Conservation (phyloP, 2,888 invertebrate species). For the Drosophila barbarae region DNA sequence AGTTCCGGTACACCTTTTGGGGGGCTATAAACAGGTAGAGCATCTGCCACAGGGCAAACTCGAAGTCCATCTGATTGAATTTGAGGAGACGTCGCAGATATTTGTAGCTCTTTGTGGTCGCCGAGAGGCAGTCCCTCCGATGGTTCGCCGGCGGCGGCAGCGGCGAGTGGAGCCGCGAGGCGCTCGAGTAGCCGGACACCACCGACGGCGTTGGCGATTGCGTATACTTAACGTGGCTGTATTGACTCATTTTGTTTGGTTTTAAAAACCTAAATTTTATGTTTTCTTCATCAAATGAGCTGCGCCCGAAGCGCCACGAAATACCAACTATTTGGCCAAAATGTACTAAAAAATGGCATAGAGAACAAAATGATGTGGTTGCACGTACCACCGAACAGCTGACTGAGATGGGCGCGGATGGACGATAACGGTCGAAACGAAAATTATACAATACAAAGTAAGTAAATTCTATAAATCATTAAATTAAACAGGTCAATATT, state of each 20-base stretch:
- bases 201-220: constrained; percentile 71
- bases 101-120: constrained; percentile 92
- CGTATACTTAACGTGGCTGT: constrained; percentile 64
- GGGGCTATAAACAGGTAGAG: constrained; percentile 95
- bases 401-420: too few relatives aligned
- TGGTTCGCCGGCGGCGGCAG: constrained; percentile 86
- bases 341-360: constrained; percentile 8
- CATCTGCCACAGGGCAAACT: constrained; percentile 99
- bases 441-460: too few relatives aligned
- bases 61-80: constrained; percentile 99
- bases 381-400: too few relatives aligned
- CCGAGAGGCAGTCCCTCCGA: constrained; percentile 88
- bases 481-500: too few relatives aligned
- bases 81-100: constrained; percentile 91
- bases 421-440: too few relatives aligned
- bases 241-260: constrained; percentile 63
- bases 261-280: constrained; percentile 48
- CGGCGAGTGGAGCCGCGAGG: constrained; percentile 83
- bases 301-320: constrained; percentile 12
- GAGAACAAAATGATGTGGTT: background rate
- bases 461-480: too few relatives aligned
- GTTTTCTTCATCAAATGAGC: constrained; percentile 35
- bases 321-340: constrained; percentile 6
- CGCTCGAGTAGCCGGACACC: constrained; percentile 70
- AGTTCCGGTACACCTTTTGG: constrained; percentile 98